A percentile compares a stretch with the other conserved stretches of the same genome.
Evolutionary conservation across 2,113 vertebrate species (phyloP).

Genomic region (Nanorana parkeri): DNA sequence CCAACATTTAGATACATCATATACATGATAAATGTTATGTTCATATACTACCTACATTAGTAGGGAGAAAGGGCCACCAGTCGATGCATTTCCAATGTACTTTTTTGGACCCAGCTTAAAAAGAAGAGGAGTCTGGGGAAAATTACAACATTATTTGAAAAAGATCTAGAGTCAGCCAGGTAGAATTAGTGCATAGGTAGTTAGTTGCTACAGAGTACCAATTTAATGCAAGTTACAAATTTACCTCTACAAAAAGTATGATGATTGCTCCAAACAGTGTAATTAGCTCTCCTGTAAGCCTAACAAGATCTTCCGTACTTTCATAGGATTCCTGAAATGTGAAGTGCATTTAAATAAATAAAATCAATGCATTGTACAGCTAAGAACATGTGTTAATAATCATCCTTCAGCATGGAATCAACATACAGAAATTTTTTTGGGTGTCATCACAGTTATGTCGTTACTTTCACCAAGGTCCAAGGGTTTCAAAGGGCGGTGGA

Average conservation of each 20-base stretch:
- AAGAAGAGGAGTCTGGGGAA: conserved; percentile 38
- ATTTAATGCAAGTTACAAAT: background rate
- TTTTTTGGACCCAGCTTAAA: conserved; percentile 51
- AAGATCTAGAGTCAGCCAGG: too few relatives aligned
- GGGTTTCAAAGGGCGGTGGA: rapidly evolving
- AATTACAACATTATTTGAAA: background rate
- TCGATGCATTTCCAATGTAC: conserved; percentile 52
- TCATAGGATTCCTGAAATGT: conserved; percentile 32
- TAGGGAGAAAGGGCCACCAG: conserved; percentile 45
- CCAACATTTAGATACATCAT: too few relatives aligned
- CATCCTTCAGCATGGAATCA: too few relatives aligned
- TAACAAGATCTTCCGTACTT: conserved; percentile 50
- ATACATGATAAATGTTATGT: too few relatives aligned
- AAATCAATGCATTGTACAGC: background rate
- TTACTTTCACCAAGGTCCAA: background rate
- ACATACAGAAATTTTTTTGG: conserved; percentile 40
- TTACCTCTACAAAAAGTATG: conserved; percentile 51
- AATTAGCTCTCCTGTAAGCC: conserved; percentile 50
- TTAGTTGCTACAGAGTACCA: conserved; percentile 5
- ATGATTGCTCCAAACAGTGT: conserved; percentile 50
- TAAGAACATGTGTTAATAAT: background rate
- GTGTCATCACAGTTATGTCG: conserved; percentile 37
- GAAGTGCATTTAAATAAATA: background rate
- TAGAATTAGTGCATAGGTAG: background rate
- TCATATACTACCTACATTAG: conserved; percentile 32